Evolutionary conservation across 2,113 vertebrate genomes (phyloP), one percentile per base, ranked within the genome.

Genomic region (Vidua macroura): DNA sequence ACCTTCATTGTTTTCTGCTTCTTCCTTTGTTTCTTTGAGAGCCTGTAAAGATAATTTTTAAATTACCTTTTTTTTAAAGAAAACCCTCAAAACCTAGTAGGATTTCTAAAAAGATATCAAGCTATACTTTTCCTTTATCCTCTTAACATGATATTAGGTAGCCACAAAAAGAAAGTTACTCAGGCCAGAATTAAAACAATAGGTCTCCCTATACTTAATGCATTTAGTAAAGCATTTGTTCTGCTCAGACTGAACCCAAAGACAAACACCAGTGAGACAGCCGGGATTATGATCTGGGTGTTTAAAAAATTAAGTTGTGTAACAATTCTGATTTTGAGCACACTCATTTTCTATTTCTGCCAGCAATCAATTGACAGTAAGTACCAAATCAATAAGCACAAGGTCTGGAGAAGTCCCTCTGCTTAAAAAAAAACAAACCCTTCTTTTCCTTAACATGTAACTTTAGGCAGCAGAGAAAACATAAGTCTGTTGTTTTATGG

Each of bases 11-110:
- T 97, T 96, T 98, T 98, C 97, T 99, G 98, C 90, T 98, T 99
- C 91, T 98, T 99, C 97, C 98, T 99, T 96, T 99, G 99, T 93
- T 99, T 99, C 97, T 99, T 99, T 14, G 99, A 99, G 17, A 98
- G 96, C 76, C 99, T 99, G 96, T 58, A 92, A 95, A 86, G 24
- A 48, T 22, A 79, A 78, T 86, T 90, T 78, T 27, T 46, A 64
- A 90, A 86, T 88, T 23, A 88, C 1, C 10, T 33, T 41, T 78
- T 78, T 75, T 55, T 24, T 22, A 49, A 8, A 33, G 5, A 52
- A 83, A 69, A 48, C 59, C 5, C 23, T 5, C 13, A 4, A 51
- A 89, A 58, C 37, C 3, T 18, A 75, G 13, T 7, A 59, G 9
- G 10, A 44, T 28, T 81, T 74, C n/a, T 52, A 37, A 73, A 68